Conservation (phyloP, 2,797 vertebrate genomes). For the Micropoecilia bifurca region DNA sequence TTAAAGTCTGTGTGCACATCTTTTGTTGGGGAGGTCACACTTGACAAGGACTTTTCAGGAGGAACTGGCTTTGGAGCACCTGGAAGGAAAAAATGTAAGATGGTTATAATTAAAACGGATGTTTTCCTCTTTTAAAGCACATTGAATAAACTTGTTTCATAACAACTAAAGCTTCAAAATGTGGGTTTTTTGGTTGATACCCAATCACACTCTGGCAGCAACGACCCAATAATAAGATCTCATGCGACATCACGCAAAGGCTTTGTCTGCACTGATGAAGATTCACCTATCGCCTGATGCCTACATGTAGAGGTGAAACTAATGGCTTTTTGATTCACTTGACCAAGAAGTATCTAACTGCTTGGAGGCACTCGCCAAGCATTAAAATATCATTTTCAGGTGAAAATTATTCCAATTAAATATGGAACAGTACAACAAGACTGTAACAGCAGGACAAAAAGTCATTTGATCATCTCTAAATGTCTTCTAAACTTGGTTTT, state of each 20-base stretch:
- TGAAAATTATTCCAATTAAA: neutral
- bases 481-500: neutral
- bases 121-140: neutral
- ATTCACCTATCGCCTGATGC: neutral
- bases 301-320: neutral
- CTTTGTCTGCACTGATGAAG: neutral
- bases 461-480: neutral
- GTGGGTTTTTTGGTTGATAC: neutral
- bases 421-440: neutral
- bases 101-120: neutral
- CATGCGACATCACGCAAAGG: neutral
- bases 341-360: neutral
- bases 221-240: neutral
- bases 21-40: slow-evolving; percentile 70
- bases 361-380: neutral
- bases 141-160: neutral
- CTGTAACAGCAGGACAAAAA: neutral
- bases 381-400: no score
- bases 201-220: neutral
- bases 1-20: slow-evolving; percentile 87
- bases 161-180: neutral
- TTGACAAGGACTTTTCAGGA: slow-evolving; percentile 69
- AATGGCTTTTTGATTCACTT: neutral
- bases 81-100: slow-evolving; percentile 46
- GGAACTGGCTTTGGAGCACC: slow-evolving; percentile 80